Conservation (phyloP, 2,113 vertebrate genomes). For the Lepus americanus region DNA sequence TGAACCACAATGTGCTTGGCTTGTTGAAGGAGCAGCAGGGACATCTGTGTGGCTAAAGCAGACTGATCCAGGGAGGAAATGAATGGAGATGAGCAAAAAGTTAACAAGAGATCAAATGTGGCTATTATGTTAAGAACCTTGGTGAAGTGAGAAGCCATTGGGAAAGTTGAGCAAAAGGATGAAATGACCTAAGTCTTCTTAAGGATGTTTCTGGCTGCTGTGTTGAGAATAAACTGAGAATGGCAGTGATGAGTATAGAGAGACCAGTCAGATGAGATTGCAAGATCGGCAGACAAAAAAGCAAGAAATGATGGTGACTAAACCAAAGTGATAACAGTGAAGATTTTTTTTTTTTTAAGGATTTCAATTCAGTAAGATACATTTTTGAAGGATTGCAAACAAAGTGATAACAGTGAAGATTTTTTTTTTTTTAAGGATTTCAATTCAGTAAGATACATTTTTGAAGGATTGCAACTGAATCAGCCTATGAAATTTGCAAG, state of each 20-base stretch:
- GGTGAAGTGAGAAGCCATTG: background rate
- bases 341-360: background rate
- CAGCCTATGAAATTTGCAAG: background rate
- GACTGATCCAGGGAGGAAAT: background rate
- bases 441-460: background rate
- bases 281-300: background rate
- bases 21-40: background rate
- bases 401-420: background rate
- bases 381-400: background rate
- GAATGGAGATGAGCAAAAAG: background rate
- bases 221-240: background rate
- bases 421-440: constrained; percentile 11
- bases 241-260: background rate
- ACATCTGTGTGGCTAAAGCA: background rate
- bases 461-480: background rate
- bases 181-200: background rate
- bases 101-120: background rate
- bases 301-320: background rate
- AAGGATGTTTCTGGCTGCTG: background rate
- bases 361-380: background rate
- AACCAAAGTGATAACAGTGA: background rate
- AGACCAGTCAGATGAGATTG: background rate
- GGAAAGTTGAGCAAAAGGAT: background rate
- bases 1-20: background rate
- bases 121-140: background rate